Percentiles rank a stretch among this genome's conserved stretches.
Conservation (phyloP, 2,888 invertebrate species). For the Lymantria monacha region DNA sequence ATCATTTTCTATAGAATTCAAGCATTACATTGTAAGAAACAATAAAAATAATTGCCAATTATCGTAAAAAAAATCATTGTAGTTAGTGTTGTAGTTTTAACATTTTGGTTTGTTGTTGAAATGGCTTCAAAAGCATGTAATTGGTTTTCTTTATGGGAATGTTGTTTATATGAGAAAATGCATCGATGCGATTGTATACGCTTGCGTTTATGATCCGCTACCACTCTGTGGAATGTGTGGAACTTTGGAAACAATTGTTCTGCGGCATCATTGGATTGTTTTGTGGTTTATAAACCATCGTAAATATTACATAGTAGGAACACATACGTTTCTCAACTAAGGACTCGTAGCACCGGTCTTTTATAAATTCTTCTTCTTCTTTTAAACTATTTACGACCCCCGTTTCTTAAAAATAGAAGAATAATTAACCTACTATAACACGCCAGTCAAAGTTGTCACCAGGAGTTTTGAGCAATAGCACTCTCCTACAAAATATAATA, state of each 20-base stretch:
- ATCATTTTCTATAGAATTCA: conserved; percentile 20
- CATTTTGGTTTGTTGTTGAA: conserved; percentile 43
- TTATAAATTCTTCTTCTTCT: no score
- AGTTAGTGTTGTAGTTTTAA: conserved; percentile 14
- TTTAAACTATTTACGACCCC: no score
- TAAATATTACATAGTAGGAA: background rate
- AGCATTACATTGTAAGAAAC: conserved; percentile 17
- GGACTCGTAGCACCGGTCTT: no score
- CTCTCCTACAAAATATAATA: no score
- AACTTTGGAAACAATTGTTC: conserved; percentile 36
- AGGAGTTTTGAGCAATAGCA: no score
- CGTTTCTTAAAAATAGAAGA: no score
- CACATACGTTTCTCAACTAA: no score
- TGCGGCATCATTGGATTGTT: conserved; percentile 8
- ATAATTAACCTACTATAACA: no score
- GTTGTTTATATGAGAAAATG: conserved; percentile 58
- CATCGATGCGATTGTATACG: conserved; percentile 42
- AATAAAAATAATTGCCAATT: conserved; percentile 27
- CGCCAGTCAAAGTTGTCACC: no score
- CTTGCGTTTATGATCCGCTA: conserved; percentile 46
- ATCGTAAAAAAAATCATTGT: conserved; percentile 35
- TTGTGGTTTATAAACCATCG: background rate
- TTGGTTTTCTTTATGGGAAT: conserved; percentile 68
- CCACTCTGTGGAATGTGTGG: conserved; percentile 42
- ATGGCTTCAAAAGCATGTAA: conserved; percentile 66